These are phyloP conservation scores for Pan paniscus DNA, from an alignment of 2,113 vertebrate genomes.

Conservation along the genomic window DNA sequence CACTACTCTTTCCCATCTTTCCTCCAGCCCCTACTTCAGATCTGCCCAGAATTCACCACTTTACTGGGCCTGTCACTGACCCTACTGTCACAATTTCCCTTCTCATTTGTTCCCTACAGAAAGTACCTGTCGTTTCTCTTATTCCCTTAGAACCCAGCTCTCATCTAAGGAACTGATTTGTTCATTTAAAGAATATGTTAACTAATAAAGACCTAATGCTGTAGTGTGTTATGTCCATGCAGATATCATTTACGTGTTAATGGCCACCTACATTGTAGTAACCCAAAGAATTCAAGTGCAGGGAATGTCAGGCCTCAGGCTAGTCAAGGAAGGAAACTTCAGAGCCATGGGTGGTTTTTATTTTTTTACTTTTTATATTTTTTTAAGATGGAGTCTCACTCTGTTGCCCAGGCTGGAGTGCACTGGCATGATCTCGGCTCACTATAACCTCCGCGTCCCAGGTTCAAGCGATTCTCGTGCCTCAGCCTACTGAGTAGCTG, in stretches of 20 bases:
- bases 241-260: not conserved
- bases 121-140: not conserved
- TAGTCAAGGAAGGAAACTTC: not conserved
- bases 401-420: no score
- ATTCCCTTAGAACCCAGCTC: not conserved
- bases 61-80: not conserved
- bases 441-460: no score
- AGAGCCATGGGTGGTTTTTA: not conserved
- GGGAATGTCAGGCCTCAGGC: not conserved
- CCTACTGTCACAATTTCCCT: not conserved
- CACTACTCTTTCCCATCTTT: not conserved
- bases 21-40: not conserved
- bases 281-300: not conserved
- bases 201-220: not conserved
- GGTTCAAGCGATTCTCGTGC: no score
- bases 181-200: conserved; percentile 10
- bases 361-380: no score
- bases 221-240: not conserved
- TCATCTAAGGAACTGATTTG: not conserved
- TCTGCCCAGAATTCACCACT: not conserved
- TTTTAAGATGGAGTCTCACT: no score
- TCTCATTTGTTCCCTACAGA: not conserved
- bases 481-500: no score
- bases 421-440: no score
- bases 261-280: not conserved